These are phyloP conservation scores for Euplagia quadripunctaria DNA, from an alignment of 2,888 invertebrate genomes.

Conservation along the genomic window DNA sequence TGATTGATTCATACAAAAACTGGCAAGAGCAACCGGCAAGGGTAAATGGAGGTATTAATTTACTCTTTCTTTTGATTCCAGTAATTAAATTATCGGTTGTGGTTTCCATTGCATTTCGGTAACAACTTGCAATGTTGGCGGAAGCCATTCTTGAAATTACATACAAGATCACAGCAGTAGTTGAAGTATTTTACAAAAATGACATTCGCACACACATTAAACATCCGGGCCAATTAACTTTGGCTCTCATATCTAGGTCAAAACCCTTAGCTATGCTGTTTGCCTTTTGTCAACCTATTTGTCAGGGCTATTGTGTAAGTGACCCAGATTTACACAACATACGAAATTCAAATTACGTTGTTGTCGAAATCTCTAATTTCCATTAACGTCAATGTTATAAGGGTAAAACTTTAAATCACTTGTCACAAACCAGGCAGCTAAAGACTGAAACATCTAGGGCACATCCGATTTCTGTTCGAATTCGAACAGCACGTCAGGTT, in stretches of 20 bases:
- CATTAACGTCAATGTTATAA: slow-evolving; percentile 29
- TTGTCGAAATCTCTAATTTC: background rate
- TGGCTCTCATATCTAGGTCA: background rate
- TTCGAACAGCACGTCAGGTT: slow-evolving; percentile 28
- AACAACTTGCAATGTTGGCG: background rate
- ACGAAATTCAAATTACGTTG: background rate
- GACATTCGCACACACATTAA: background rate
- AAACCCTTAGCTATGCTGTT: background rate
- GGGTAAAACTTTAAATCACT: slow-evolving; percentile 29
- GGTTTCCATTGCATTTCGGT: background rate
- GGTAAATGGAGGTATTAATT: too few relatives aligned
- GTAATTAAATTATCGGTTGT: too few relatives aligned
- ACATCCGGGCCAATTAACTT: slow-evolving; percentile 1
- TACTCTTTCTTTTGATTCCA: too few relatives aligned
- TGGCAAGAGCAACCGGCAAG: too few relatives aligned
- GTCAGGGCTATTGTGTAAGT: background rate
- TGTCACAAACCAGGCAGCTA: slow-evolving; percentile 30
- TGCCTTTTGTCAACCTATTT: background rate
- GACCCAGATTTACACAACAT: background rate
- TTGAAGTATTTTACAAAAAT: background rate
- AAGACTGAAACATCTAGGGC: slow-evolving; percentile 47
- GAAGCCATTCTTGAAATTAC: background rate
- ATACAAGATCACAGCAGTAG: background rate
- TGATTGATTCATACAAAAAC: too few relatives aligned
- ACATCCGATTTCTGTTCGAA: slow-evolving; percentile 41